Evolutionary conservation across 2,113 vertebrate species (phyloP).

Genomic region (Corythaixoides concolor): DNA sequence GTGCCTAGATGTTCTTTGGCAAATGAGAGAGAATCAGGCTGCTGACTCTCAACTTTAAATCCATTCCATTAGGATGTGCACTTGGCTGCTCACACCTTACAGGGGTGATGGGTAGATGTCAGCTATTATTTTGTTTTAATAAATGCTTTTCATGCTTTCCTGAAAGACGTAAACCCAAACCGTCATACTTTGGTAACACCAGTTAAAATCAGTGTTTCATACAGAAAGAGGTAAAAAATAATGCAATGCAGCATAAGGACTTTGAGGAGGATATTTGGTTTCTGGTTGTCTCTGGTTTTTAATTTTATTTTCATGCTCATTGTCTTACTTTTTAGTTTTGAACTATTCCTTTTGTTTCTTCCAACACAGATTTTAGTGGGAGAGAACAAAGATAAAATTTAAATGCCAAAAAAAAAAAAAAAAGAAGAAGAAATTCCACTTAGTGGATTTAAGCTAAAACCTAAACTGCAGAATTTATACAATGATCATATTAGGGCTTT

Average conservation of each 20-base stretch:
- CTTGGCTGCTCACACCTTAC: neutral
- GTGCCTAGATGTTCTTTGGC: neutral
- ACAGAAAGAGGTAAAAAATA: neutral
- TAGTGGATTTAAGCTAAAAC: neutral
- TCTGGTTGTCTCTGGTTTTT: neutral
- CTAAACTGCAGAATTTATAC: neutral
- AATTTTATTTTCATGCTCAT: neutral
- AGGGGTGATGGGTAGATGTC: neutral
- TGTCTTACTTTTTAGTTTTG: neutral
- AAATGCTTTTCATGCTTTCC: neutral
- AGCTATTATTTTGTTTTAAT: neutral
- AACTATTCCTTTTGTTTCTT: neutral
- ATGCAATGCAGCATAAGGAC: neutral
- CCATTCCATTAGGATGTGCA: neutral
- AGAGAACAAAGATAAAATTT: neutral
- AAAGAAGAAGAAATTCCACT: neutral
- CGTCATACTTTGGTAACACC: neutral
- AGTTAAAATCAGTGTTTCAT: neutral
- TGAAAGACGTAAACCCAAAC: neutral
- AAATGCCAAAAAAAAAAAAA: rapidly evolving
- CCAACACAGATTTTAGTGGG: neutral
- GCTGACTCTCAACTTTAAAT: neutral
- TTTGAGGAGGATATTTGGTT: neutral
- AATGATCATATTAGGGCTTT: neutral
- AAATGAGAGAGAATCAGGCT: neutral